phyloP scores from a whole-genome alignment of 2,888 invertebrate species.

The Agrilus biguttatus region DNA sequence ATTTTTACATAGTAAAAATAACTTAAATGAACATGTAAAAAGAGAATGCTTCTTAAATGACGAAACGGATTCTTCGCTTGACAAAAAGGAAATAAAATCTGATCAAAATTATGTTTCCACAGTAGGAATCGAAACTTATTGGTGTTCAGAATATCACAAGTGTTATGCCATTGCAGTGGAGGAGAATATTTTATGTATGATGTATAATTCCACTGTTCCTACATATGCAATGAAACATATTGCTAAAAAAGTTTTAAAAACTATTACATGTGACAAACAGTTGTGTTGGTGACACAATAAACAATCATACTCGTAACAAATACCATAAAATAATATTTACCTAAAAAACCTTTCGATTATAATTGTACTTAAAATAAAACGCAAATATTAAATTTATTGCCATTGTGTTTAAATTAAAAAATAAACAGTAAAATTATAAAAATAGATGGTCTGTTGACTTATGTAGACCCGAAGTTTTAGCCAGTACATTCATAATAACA shows the following conservation, averaged over 20 bases:
- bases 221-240: constrained; percentile 61
- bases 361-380: no score
- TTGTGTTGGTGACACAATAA: constrained; percentile 54
- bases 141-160: constrained; percentile 78
- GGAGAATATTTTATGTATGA: constrained; percentile 54
- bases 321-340: no score
- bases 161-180: constrained; percentile 58
- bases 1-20: no score
- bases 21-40: neutral
- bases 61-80: constrained; percentile 1
- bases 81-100: constrained; percentile 7
- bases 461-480: no score
- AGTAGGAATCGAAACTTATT: constrained; percentile 51
- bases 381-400: no score
- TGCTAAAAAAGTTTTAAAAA: constrained; percentile 48
- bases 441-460: no score
- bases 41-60: constrained; percentile 2
- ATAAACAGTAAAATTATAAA: no score
- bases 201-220: constrained; percentile 60
- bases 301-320: no score
- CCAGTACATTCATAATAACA: no score
- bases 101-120: constrained; percentile 16
- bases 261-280: constrained; percentile 49
- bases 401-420: no score
- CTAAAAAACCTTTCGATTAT: no score